Conservation (phyloP, 2,113 vertebrate species). For the Rhizomys pruinosus region DNA sequence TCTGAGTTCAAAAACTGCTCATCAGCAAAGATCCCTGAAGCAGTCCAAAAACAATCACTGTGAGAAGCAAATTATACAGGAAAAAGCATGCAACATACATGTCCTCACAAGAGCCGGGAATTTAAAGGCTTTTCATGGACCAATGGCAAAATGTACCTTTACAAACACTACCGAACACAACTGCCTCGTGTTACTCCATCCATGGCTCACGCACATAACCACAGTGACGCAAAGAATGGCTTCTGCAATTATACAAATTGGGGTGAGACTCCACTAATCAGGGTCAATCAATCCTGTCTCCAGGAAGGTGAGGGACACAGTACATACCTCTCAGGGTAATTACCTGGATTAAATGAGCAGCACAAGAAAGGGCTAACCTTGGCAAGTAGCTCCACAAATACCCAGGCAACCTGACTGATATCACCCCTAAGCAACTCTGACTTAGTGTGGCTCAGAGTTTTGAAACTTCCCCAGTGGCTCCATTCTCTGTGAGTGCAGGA, state of each 20-base stretch:
- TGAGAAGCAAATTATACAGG: background rate
- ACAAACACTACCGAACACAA: background rate
- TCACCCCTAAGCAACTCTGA: background rate
- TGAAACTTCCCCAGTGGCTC: background rate
- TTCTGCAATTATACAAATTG: background rate
- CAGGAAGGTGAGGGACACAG: background rate
- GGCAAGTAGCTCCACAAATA: background rate
- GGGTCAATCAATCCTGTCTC: background rate
- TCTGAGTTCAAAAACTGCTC: slow-evolving; percentile 1
- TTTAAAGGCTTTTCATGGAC: background rate
- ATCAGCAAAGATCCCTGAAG: background rate
- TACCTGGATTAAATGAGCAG: background rate
- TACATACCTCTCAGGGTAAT: too few species aligned
- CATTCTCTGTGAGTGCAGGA: background rate
- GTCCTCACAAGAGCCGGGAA: background rate
- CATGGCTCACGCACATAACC: background rate
- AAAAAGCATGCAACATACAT: background rate
- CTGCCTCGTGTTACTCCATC: background rate
- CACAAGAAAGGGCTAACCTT: background rate
- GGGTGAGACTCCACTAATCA: background rate
- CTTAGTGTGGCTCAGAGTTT: background rate
- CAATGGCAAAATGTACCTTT: background rate
- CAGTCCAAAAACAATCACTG: background rate
- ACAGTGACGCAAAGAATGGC: background rate
- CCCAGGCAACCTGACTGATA: too few species aligned